Conservation (phyloP, 1,140 invertebrate species). For the Thaumetopoea pityocampa region DNA sequence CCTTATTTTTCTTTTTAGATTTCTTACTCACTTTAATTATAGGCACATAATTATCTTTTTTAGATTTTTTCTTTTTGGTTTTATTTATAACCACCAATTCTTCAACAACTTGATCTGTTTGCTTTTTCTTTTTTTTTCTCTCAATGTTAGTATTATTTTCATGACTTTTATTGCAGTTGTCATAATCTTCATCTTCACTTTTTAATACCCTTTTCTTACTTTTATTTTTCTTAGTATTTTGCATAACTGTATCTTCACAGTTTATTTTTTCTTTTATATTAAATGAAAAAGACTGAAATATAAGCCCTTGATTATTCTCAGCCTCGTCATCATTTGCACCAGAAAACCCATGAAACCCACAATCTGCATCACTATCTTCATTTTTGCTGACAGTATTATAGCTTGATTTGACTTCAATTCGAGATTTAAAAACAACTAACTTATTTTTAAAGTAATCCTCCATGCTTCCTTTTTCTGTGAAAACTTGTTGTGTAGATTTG, state of each 20-base stretch:
- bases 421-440: slow-evolving; percentile 43
- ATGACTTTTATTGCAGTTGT: slow-evolving; percentile 7
- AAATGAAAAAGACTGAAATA: slow-evolving; percentile 21
- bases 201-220: too few species aligned
- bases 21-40: slow-evolving; percentile 8
- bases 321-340: slow-evolving; percentile 21
- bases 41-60: slow-evolving; percentile 18
- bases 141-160: too few species aligned
- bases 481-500: slow-evolving; percentile 45
- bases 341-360: slow-evolving; percentile 52
- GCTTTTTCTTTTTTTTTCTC: slow-evolving; percentile 22
- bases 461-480: slow-evolving; percentile 69
- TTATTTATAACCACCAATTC: background rate
- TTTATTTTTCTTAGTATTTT: too few species aligned
- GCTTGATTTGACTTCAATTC: slow-evolving; percentile 24
- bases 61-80: slow-evolving; percentile 33
- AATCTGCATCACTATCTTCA: slow-evolving; percentile 28
- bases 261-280: slow-evolving; percentile 5
- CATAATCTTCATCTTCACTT: background rate
- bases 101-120: slow-evolving; percentile 15
- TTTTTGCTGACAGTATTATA: slow-evolving; percentile 10
- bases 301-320: slow-evolving; percentile 8
- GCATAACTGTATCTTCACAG: too few species aligned
- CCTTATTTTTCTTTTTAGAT: slow-evolving; percentile 16
- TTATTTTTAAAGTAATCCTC: slow-evolving; percentile 72